A percentile compares a stretch with the other conserved stretches of the same genome.
These are phyloP conservation scores for Okamejei kenojei DNA, from an alignment of 2,797 vertebrate species.

Conservation along the genomic window DNA sequence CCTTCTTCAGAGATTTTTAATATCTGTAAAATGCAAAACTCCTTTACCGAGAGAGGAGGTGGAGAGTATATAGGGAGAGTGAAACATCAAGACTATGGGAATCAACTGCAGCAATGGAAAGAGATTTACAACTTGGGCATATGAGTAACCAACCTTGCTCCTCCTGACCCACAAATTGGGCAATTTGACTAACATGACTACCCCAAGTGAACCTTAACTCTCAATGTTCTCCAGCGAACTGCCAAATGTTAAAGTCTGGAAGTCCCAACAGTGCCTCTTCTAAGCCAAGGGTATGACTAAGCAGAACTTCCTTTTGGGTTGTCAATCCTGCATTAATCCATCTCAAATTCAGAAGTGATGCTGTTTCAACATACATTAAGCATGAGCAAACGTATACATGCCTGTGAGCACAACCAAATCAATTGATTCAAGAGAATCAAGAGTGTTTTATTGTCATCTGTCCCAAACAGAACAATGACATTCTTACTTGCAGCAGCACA, in stretches of 20 bases:
- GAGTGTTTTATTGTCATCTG: no score
- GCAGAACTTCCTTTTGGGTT: background rate
- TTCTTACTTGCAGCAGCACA: no score
- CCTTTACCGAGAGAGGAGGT: background rate
- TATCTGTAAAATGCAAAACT: background rate
- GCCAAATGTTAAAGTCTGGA: background rate
- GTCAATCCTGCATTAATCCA: background rate
- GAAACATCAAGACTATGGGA: background rate
- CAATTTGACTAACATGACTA: background rate
- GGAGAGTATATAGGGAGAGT: background rate
- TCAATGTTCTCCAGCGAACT: background rate
- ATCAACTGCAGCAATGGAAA: background rate
- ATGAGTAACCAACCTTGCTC: background rate
- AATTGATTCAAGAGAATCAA: no score
- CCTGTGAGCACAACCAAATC: no score
- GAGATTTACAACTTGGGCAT: background rate
- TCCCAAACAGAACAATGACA: no score
- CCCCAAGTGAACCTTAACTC: background rate
- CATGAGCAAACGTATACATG: no score
- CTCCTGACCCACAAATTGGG: background rate
- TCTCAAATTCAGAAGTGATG: background rate
- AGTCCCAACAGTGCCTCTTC: background rate
- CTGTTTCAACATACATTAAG: no score
- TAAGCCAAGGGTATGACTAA: background rate
- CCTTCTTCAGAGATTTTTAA: no score